phyloP scores from a whole-genome alignment of 2,113 vertebrate species.

The Typhlomys cinereus region DNA sequence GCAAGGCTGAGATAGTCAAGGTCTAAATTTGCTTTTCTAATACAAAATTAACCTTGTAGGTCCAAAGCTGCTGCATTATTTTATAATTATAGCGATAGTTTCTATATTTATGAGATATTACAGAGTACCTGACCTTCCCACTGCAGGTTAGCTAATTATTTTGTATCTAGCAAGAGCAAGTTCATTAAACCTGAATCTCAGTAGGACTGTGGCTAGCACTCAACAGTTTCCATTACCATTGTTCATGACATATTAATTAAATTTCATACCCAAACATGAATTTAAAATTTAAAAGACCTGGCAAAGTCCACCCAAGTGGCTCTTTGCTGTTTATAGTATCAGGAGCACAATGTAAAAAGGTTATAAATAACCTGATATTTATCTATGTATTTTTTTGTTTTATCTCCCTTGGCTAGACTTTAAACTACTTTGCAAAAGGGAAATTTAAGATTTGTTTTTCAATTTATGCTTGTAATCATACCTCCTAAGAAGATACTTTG shows the following conservation, averaged over 20 bases:
- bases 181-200: constrained; percentile 62
- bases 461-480: constrained; percentile 14
- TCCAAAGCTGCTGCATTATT: constrained; percentile 66
- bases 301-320: background rate
- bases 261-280: constrained; percentile 44
- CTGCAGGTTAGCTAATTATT: constrained; percentile 69
- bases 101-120: constrained; percentile 51
- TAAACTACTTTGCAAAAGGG: background rate
- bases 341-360: background rate
- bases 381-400: background rate
- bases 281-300: constrained; percentile 39
- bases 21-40: constrained; percentile 59
- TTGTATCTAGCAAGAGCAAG: constrained; percentile 56
- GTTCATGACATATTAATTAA: constrained; percentile 51
- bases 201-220: background rate
- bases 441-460: constrained; percentile 20
- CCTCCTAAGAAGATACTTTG: background rate
- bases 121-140: constrained; percentile 66
- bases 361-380: background rate
- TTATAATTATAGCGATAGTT: constrained; percentile 63
- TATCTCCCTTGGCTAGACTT: background rate
- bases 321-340: background rate
- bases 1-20: constrained; percentile 23
- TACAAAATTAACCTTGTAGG: constrained; percentile 73
- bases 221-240: constrained; percentile 20